These are phyloP conservation scores for Eptatretus atami DNA, from an alignment of 2,797 vertebrate species.

Conservation along the genomic window DNA sequence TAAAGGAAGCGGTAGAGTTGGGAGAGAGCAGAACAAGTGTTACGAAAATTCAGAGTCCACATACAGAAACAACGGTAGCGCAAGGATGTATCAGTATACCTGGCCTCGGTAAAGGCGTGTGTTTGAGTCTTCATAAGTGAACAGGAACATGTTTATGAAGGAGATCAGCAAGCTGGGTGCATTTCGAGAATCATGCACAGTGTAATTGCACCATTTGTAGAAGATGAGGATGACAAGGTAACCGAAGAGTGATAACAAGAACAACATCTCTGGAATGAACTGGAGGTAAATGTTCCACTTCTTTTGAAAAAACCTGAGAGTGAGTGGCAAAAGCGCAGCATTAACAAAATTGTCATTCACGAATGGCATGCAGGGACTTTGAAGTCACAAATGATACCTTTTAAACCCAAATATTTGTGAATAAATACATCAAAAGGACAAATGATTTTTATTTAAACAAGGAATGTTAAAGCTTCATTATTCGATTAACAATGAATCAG, in stretches of 20 bases:
- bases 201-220: constrained; percentile 58
- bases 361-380: too few relatives aligned
- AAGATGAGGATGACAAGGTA: constrained; percentile 68
- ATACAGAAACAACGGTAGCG: not conserved
- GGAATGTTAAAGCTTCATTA: not conserved
- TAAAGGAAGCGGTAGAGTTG: too few relatives aligned
- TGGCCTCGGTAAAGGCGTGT: constrained; percentile 54
- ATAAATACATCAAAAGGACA: not conserved
- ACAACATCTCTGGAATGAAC: constrained; percentile 80
- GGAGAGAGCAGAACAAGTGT: too few relatives aligned
- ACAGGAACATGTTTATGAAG: constrained; percentile 97
- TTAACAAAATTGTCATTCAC: not conserved
- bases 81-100: constrained; percentile 17
- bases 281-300: constrained; percentile 65
- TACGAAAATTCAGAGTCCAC: not conserved
- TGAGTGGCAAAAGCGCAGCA: not conserved
- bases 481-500: too few relatives aligned
- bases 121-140: constrained; percentile 35
- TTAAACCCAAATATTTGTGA: not conserved
- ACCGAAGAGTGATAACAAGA: constrained; percentile 60
- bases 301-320: constrained; percentile 64
- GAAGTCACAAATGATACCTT: too few relatives aligned
- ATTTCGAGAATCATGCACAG: constrained; percentile 25
- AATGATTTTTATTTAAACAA: not conserved
- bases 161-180: constrained; percentile 81